Evolutionary conservation across 1,140 invertebrate genomes (phyloP).

Genomic region (Hypothenemus hampei): DNA sequence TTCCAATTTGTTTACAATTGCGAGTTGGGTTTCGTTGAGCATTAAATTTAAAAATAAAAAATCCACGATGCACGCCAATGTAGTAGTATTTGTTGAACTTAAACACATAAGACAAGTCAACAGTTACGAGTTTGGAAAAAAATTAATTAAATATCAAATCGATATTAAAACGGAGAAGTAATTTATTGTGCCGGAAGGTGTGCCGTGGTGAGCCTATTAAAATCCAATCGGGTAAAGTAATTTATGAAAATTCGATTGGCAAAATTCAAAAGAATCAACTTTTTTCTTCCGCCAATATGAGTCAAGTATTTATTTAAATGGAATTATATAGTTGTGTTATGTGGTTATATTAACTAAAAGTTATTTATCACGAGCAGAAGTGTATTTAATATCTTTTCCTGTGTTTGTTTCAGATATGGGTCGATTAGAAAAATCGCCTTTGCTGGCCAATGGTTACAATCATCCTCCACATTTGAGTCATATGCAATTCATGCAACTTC

Average conservation of each 20-base stretch:
- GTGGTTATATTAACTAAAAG: not conserved
- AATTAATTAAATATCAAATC: constrained; percentile 17
- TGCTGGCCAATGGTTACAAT: constrained; percentile 90
- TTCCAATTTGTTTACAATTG: not conserved
- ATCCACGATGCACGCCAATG: too few relatives aligned
- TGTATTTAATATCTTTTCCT: constrained; percentile 5
- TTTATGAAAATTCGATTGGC: constrained; percentile 12
- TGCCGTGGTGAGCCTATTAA: constrained; percentile 5
- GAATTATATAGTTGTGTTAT: too few relatives aligned
- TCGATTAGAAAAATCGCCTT: constrained; percentile 83
- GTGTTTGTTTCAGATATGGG: constrained; percentile 69
- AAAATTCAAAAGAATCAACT: too few relatives aligned
- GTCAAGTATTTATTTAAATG: not conserved
- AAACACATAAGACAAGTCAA: not conserved
- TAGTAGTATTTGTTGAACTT: too few relatives aligned
- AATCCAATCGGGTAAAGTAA: constrained; percentile 6
- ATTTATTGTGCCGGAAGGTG: constrained; percentile 10
- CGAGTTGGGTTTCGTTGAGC: not conserved
- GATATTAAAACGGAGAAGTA: constrained; percentile 3
- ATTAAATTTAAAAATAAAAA: not conserved
- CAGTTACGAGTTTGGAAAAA: not conserved
- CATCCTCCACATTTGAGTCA: constrained; percentile 85
- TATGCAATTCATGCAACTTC: constrained; percentile 84
- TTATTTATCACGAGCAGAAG: not conserved
- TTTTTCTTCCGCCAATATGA: not conserved